phyloP scores from a whole-genome alignment of 2,797 vertebrate species.

The Rhynchonycteris naso region DNA sequence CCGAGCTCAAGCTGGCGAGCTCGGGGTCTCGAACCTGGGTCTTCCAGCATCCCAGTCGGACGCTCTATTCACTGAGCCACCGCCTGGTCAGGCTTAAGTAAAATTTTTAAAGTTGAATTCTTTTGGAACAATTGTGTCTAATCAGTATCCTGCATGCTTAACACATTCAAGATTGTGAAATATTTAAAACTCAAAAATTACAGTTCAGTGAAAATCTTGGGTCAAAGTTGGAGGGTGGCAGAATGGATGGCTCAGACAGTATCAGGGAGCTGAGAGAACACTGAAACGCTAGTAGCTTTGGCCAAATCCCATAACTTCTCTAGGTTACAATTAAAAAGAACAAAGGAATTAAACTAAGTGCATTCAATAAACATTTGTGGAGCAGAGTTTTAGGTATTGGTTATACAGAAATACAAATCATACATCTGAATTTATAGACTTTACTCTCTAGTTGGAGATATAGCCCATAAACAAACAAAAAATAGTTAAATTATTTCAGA shows the following conservation, averaged over 20 bases:
- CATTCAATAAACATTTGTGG: neutral
- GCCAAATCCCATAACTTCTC: neutral
- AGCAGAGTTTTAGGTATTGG: neutral
- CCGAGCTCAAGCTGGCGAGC: too few relatives aligned
- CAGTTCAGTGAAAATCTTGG: constrained; percentile 10
- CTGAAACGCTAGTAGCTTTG: neutral
- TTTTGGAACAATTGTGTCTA: neutral
- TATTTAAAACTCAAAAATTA: neutral
- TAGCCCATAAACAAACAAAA: neutral
- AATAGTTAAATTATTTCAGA: constrained; percentile 22
- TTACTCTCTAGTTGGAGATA: constrained; percentile 14
- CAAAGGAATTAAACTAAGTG: neutral
- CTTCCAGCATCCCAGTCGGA: too few relatives aligned
- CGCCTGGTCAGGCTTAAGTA: neutral
- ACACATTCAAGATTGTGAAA: constrained; percentile 3
- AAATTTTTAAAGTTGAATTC: neutral
- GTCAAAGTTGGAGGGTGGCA: neutral
- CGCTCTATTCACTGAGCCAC: too few relatives aligned
- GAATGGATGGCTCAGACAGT: neutral
- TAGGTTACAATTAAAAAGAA: constrained; percentile 26
- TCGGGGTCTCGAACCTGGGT: too few relatives aligned
- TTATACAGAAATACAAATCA: constrained; percentile 6
- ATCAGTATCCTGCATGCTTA: neutral
- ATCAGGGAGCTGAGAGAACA: neutral
- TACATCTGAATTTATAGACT: neutral